These are phyloP conservation scores for Bombus confusus DNA, from an alignment of 1,140 invertebrate genomes.

Conservation along the genomic window DNA sequence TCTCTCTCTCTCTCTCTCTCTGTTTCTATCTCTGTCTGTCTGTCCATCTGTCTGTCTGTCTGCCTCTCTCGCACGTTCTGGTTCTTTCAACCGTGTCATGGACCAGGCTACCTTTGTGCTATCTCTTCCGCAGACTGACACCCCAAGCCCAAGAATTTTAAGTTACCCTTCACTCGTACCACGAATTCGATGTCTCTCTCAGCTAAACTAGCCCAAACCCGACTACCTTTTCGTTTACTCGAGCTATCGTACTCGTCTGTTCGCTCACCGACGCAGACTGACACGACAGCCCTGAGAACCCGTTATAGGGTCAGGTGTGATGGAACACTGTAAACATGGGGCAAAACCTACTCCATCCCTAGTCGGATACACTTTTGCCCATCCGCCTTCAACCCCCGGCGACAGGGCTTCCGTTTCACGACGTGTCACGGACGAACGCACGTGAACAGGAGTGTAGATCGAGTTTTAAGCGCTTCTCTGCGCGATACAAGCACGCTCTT, in stretches of 20 bases:
- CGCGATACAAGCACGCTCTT: slow-evolving; percentile 18
- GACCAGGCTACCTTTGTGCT: slow-evolving; percentile 9
- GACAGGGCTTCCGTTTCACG: slow-evolving; percentile 33
- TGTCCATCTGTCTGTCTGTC: background rate
- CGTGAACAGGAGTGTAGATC: slow-evolving; percentile 35
- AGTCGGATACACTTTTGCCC: slow-evolving; percentile 47
- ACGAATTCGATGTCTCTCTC: background rate
- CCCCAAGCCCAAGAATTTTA: slow-evolving; percentile 45
- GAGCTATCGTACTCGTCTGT: background rate
- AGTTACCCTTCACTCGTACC: slow-evolving; percentile 12
- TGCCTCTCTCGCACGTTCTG: background rate
- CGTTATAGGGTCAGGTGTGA: slow-evolving; percentile 59
- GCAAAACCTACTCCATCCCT: slow-evolving; percentile 37
- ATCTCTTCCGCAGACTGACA: slow-evolving; percentile 13
- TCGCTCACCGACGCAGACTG: slow-evolving; percentile 44
- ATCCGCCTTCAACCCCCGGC: background rate
- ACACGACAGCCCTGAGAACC: slow-evolving; percentile 31
- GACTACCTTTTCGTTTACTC: slow-evolving; percentile 19
- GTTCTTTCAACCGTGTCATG: background rate
- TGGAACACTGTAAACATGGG: slow-evolving; percentile 52
- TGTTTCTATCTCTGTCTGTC: background rate
- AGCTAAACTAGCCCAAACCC: background rate
- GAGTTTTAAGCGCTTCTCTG: slow-evolving; percentile 54
- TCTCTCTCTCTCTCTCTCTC: slow-evolving; percentile 1
- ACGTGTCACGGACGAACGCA: slow-evolving; percentile 19